A percentile compares a stretch with the other conserved stretches of the same genome.
Evolutionary conservation across 2,113 vertebrate species (phyloP).

Genomic region (Nipponia nippon): DNA sequence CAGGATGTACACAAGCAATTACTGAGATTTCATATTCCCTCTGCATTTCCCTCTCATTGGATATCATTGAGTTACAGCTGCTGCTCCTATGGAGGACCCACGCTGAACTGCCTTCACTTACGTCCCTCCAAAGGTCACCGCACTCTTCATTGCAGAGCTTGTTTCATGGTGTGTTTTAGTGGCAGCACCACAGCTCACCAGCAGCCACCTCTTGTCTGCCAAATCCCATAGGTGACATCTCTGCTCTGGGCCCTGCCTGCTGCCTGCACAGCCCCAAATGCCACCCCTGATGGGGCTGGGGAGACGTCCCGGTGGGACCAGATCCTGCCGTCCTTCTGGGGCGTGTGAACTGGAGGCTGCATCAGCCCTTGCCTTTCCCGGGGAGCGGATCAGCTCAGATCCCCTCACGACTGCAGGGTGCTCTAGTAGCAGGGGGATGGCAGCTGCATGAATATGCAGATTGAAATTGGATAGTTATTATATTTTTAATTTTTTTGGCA

Average conservation of each 20-base stretch:
- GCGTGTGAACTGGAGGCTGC: not conserved
- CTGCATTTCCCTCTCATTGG: not conserved
- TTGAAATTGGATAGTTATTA: not conserved
- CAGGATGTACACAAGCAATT: not conserved
- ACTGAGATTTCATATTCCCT: not conserved
- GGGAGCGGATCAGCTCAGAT: not conserved
- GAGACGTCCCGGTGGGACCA: not conserved
- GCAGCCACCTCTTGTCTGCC: not conserved
- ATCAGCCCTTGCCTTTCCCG: not conserved
- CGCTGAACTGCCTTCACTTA: not conserved
- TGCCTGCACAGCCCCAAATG: not conserved
- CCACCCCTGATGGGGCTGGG: not conserved
- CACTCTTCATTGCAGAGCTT: not conserved
- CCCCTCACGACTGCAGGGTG: not conserved
- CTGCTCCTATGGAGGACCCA: not conserved
- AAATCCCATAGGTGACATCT: not conserved
- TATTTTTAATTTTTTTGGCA: not conserved
- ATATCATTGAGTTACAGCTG: not conserved
- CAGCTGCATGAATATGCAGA: slow-evolving; percentile 18
- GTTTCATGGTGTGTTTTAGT: not conserved
- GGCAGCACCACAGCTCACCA: not conserved
- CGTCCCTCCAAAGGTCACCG: not conserved
- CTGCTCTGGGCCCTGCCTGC: not conserved
- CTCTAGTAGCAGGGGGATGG: not conserved
- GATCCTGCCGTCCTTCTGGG: not conserved